Conservation (phyloP, 2,888 invertebrate genomes). For the Apodemia hepburni region DNA sequence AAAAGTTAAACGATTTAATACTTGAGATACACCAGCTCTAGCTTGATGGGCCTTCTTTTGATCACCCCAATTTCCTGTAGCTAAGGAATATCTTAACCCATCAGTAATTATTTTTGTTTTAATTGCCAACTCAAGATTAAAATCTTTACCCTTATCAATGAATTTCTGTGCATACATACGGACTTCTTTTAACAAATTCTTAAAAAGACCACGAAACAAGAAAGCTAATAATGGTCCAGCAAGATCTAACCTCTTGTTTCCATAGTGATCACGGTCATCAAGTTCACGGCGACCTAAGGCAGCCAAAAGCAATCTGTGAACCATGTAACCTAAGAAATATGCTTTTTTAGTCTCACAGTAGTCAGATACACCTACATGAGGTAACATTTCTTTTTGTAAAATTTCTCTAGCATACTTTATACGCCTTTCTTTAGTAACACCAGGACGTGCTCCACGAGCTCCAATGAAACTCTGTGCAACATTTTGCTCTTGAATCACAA, state of each 20-base stretch:
- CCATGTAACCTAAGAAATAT: slow-evolving; percentile 99
- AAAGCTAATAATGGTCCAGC: slow-evolving; percentile 98
- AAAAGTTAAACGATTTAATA: slow-evolving; percentile 98
- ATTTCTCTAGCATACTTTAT: slow-evolving; percentile 99
- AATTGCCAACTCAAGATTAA: slow-evolving; percentile 97
- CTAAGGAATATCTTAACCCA: slow-evolving; percentile 97
- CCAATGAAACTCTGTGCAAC: slow-evolving; percentile 99
- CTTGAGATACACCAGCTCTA: slow-evolving; percentile 97
- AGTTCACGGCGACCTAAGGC: slow-evolving; percentile 97
- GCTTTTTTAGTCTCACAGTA: slow-evolving; percentile 99
- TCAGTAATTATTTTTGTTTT: slow-evolving; percentile 99
- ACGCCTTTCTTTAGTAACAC: slow-evolving; percentile 99
- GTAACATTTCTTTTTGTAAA: slow-evolving; percentile 99
- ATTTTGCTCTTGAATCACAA: slow-evolving; percentile 99
- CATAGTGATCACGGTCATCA: slow-evolving; percentile 99
- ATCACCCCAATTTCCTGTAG: slow-evolving; percentile 99
- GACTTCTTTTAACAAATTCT: slow-evolving; percentile 98
- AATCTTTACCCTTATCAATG: slow-evolving; percentile 99
- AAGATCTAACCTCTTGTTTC: slow-evolving; percentile 98
- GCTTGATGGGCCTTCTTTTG: slow-evolving; percentile 99
- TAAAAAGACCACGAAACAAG: slow-evolving; percentile 97
- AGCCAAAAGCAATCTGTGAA: slow-evolving; percentile 96
- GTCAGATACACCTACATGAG: slow-evolving; percentile 99
- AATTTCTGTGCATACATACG: slow-evolving; percentile 99
- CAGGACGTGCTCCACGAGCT: slow-evolving; percentile 97